A percentile compares a stretch with the other conserved stretches of the same genome.
phyloP scores from a whole-genome alignment of 2,888 invertebrate genomes.

The Thumatha senex region DNA sequence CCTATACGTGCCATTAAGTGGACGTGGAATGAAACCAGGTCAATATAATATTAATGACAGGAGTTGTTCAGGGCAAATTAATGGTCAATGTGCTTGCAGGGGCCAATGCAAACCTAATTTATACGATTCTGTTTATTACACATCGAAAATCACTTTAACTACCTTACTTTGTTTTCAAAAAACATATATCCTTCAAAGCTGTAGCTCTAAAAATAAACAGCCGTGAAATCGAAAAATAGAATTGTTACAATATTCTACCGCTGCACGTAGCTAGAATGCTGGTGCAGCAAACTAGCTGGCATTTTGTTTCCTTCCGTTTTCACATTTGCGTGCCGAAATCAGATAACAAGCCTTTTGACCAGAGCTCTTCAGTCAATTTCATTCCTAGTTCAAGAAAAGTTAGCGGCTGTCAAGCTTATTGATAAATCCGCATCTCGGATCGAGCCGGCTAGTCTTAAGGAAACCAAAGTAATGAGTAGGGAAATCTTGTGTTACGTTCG shows the following conservation, averaged over 20 bases:
- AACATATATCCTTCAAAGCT: too few species aligned
- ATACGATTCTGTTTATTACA: background rate
- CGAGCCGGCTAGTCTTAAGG: too few species aligned
- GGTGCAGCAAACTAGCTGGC: too few species aligned
- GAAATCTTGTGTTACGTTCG: too few species aligned
- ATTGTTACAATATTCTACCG: too few species aligned
- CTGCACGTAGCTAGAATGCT: too few species aligned
- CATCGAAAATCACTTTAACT: too few species aligned
- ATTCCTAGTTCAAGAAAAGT: background rate
- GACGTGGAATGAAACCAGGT: constrained; percentile 17
- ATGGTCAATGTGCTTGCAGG: background rate
- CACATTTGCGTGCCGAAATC: constrained; percentile 8
- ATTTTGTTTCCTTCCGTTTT: constrained; percentile 1
- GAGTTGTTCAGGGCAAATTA: constrained; percentile 18
- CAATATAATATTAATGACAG: constrained; percentile 22
- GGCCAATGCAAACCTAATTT: background rate
- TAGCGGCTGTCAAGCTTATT: background rate
- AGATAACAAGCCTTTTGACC: constrained; percentile 6
- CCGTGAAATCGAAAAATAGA: too few species aligned
- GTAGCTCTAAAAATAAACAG: too few species aligned
- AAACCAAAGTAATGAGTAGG: too few species aligned
- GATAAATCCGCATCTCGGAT: too few species aligned
- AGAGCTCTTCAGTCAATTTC: background rate
- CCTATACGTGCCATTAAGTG: background rate
- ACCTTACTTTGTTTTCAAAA: too few species aligned